Evolutionary conservation across 1,140 invertebrate genomes (phyloP).

Genomic region (Acyrthosiphon pisum): DNA sequence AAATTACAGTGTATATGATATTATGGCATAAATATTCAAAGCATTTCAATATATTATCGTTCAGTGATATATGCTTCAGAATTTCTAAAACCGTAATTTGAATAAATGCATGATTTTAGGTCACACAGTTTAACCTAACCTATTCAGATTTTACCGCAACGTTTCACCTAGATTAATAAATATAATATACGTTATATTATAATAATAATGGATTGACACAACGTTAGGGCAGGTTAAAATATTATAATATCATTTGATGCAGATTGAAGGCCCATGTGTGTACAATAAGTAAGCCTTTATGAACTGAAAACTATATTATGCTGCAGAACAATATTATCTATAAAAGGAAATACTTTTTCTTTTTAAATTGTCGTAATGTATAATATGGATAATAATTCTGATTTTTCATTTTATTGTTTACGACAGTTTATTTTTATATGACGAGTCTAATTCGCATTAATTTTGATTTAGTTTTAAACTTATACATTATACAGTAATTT

Average conservation of each 20-base stretch:
- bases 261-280: not conserved
- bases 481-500: too few relatives aligned
- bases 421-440: not conserved
- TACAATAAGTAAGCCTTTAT: not conserved
- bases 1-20: not conserved
- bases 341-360: not conserved
- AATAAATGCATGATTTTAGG: not conserved
- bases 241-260: not conserved
- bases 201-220: not conserved
- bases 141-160: not conserved
- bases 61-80: not conserved
- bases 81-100: not conserved
- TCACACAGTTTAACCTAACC: not conserved
- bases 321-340: not conserved
- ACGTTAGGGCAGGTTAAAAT: not conserved
- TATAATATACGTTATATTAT: too few relatives aligned
- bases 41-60: not conserved
- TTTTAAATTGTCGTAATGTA: not conserved
- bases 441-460: too few relatives aligned
- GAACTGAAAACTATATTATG: not conserved
- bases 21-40: not conserved
- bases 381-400: too few relatives aligned
- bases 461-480: too few relatives aligned
- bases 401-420: not conserved
- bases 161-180: not conserved